Evolutionary conservation across 2,113 vertebrate species (phyloP).

Genomic region (Dascyllus trimaculatus): DNA sequence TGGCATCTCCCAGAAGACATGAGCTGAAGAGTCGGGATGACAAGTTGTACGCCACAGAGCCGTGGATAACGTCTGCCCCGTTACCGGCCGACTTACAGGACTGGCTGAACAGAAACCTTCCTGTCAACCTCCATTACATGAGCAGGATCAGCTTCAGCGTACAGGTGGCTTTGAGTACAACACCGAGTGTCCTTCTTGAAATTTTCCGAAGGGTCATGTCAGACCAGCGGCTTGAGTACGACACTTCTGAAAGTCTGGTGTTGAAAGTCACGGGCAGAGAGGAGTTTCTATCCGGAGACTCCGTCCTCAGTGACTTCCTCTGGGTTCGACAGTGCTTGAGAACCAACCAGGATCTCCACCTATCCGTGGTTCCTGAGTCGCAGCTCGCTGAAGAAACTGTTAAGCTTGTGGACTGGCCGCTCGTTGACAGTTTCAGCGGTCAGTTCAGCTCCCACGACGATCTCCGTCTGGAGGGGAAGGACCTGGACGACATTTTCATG

Average conservation of each 20-base stretch:
- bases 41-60: conserved; percentile 79
- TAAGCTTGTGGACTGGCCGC: conserved; percentile 75
- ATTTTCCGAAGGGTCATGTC: conserved; percentile 60
- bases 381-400: conserved; percentile 72
- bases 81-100: conserved; percentile 70
- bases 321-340: conserved; percentile 85
- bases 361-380: conserved; percentile 74
- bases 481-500: conserved; percentile 83
- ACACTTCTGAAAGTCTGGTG: conserved; percentile 55
- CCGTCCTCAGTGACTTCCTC: conserved; percentile 74
- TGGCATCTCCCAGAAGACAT: conserved; percentile 75
- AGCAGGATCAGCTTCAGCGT: conserved; percentile 69
- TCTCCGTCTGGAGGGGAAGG: conserved; percentile 78
- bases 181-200: conserved; percentile 66
- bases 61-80: conserved; percentile 77
- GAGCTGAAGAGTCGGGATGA: conserved; percentile 76
- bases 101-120: conserved; percentile 58
- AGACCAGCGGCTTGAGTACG: conserved; percentile 35
- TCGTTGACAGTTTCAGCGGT: conserved; percentile 83
- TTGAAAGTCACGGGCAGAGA: conserved; percentile 85
- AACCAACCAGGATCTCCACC: conserved; percentile 75
- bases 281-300: conserved; percentile 81
- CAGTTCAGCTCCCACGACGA: conserved; percentile 83
- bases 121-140: conserved; percentile 74
- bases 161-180: conserved; percentile 57